Base-by-base conservation (phyloP, 1,140 invertebrate species). In the Listronotus bonariensis region DNA sequence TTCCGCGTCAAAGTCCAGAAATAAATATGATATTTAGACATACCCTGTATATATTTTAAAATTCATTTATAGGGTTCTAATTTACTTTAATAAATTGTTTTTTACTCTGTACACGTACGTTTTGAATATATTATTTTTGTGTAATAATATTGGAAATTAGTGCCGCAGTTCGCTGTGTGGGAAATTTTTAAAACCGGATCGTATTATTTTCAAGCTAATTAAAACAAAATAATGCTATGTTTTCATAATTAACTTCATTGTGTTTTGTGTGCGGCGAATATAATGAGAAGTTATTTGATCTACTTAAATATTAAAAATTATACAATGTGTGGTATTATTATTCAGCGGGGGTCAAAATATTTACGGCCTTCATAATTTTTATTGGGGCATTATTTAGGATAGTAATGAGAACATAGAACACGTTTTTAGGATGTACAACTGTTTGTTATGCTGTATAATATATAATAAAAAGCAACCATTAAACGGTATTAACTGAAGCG, bases 161-260 rank as follows among this genome's bases (percentile, higher is more conserved):
- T 26, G 20, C 34, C 2, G 8, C 7, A 36, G 8, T 34, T 1
- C 3, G 11, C 49, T 32, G 49, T 34, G 49, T n/a, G 26, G 48
- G 36, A 36, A 52, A 52, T 52, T 9, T 9, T 36, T 36, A 52
- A 52, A 38, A 31, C 11, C 11, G 26, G 31, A 52, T 52, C 49
- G 36, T 52, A 52, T 52, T 52, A 20, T 12, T 34, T n/a, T 15
- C n/a, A 12, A 38, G 9, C 34, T 52, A 52, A 52, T 52, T 52
- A 52, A 52, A 52, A 52, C 49, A 52, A 52, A 52, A 52, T 52
- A 52, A 52, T 36, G 49, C 31, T 9, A n/a, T 52, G 49, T 52
- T 52, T 52, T 52, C 49, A 52, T 52, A 52, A 52, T 52, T 52
- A 52, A 52, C 18, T 52, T 52, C 49, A 52, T 52, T 52, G 49